Conservation (phyloP, 2,113 vertebrate species). For the Hemiscyllium ocellatum region DNA sequence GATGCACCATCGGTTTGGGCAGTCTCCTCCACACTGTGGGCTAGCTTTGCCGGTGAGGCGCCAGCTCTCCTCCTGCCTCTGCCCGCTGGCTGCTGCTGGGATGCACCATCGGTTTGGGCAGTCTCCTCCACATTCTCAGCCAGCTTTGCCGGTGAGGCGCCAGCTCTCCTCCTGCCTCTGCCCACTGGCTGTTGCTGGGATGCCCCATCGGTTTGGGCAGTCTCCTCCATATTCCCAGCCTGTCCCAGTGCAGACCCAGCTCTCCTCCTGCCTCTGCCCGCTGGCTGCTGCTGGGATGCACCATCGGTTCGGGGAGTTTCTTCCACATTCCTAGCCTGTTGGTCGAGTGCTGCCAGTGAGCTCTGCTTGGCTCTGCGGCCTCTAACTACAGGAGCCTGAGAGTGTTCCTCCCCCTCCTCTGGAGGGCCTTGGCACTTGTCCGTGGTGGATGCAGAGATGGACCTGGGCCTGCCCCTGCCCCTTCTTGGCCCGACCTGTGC, state of each 20-base stretch:
- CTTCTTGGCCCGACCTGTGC: neutral
- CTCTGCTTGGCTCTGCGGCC: neutral
- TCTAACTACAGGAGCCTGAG: neutral
- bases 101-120: too few species aligned
- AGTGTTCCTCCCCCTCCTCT: neutral
- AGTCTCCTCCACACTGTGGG: too few species aligned
- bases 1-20: too few species aligned
- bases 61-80: too few species aligned
- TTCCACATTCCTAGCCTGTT: neutral
- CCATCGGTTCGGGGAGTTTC: too few species aligned
- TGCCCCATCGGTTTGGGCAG: neutral
- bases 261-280: neutral
- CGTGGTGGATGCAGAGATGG: neutral
- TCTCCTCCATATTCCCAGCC: neutral
- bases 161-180: neutral
- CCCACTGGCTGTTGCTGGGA: neutral
- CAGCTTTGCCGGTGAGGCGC: too few species aligned
- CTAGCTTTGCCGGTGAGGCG: too few species aligned
- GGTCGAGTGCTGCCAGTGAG: neutral
- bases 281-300: neutral
- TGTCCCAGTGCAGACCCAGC: neutral
- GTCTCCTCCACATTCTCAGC: neutral
- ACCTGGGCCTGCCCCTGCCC: neutral
- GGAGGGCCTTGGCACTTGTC: neutral
- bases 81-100: too few species aligned